Evolutionary conservation across 2,113 vertebrate species (phyloP), one percentile per base, ranked within the genome.

Genomic region (Girardinichthys multiradiatus): DNA sequence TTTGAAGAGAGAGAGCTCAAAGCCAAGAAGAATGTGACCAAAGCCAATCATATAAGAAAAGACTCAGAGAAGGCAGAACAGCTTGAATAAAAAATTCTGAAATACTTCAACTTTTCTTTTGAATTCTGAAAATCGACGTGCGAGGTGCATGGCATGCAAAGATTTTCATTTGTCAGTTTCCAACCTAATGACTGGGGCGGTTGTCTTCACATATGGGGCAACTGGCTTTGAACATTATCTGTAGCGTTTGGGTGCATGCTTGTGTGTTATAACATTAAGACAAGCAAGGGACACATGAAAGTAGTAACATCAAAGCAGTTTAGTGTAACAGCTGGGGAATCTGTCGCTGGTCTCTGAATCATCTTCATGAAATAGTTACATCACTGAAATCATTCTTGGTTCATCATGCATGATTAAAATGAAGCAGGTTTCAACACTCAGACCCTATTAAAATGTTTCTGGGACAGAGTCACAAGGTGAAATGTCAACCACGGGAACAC

Each of bases 111-210:
- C 66, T 79, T 85, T 74, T 65, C 57, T 30, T 48, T 62, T 70
- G 24, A 24, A 57, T 42, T 77, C 54, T 71, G 71, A 84, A 61
- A 84, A 70, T 79, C 68, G 73, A 57, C 59, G 11, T 71, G 57
- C 3, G 61, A 30, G 59, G 59, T 31, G 28, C 17, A 31, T 24
- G 29, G 30, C 59, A 61, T 59, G 70, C 60, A 26, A 60, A 70
- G 75, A 74, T 73, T 86, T 82, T 82, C 81, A 70, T 79, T 81
- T 84, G 72, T 71, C 81, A 83, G n/a, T 45, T 70, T 82, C 79
- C 74, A 62, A 64, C 19, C 19, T 26, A 63, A 48, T 64, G 58
- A 70, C 57, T 57, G 54, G 66, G 73, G 75, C 45, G 68, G 31
- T 79, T 81, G 59, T 81, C 67, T 73, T 79, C 57, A 70, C 77